phyloP scores from a whole-genome alignment of 2,888 invertebrate species.

The Boloria selene region DNA sequence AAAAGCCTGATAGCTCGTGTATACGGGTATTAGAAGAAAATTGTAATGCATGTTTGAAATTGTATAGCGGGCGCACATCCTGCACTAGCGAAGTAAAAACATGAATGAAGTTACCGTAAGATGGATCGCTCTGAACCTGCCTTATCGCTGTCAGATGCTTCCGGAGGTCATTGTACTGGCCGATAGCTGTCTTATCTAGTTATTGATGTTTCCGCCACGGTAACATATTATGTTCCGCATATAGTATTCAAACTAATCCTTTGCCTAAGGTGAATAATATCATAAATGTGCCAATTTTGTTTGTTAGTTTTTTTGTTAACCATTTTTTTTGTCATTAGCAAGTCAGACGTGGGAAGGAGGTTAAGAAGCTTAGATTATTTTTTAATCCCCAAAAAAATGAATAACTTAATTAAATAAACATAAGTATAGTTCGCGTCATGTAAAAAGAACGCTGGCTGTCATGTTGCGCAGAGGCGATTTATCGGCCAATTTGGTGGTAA shows the following conservation, averaged over 20 bases:
- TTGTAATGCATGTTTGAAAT: constrained; percentile 45
- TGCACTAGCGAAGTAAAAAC: constrained; percentile 48
- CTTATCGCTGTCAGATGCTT: constrained; percentile 57
- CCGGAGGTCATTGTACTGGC: constrained; percentile 45
- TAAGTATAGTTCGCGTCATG: too few species aligned
- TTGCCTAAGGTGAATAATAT: too few species aligned
- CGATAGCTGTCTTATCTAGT: constrained; percentile 37
- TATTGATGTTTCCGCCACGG: constrained; percentile 36
- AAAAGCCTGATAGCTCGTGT: constrained; percentile 10
- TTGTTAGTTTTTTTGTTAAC: too few species aligned
- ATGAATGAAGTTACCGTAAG: constrained; percentile 53
- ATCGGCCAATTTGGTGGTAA: too few species aligned
- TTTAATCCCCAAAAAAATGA: too few species aligned
- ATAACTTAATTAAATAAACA: too few species aligned
- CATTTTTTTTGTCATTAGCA: too few species aligned
- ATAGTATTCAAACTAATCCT: constrained; percentile 12
- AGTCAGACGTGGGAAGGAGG: too few species aligned
- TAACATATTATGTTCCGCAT: constrained; percentile 13
- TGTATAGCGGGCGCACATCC: constrained; percentile 48
- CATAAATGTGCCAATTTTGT: too few species aligned
- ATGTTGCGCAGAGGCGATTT: too few species aligned
- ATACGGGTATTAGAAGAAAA: constrained; percentile 29
- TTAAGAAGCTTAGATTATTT: too few species aligned
- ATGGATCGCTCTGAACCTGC: constrained; percentile 47
- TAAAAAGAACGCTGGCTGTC: too few species aligned